Conservation (phyloP, 2,888 invertebrate genomes). For the Cantharis lateralis region DNA sequence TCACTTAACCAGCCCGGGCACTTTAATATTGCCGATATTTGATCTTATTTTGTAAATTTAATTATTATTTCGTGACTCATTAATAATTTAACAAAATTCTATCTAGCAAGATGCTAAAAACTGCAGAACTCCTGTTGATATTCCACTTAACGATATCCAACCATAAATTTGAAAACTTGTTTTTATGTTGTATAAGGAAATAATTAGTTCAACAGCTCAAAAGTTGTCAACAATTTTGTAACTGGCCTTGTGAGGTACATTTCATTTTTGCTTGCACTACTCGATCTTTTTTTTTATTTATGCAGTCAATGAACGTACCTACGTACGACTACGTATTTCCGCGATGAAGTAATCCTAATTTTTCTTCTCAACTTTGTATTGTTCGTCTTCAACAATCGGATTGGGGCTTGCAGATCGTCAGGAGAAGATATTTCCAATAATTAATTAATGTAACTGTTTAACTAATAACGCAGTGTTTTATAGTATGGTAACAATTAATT, state of each 20-base stretch:
- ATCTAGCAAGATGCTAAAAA: background rate
- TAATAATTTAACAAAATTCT: background rate
- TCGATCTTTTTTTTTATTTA: background rate
- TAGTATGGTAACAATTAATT: background rate
- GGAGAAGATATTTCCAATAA: background rate
- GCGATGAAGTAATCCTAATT: too few relatives aligned
- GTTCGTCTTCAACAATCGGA: background rate
- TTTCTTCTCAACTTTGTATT: background rate
- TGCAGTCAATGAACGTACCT: background rate
- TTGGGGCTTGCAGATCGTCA: background rate
- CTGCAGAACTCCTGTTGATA: background rate
- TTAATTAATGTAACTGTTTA: background rate
- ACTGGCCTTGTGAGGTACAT: background rate
- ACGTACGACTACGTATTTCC: background rate
- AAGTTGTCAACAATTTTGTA: background rate
- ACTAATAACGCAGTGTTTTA: background rate
- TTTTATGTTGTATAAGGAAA: background rate
- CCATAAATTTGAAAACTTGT: background rate
- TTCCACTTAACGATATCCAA: background rate
- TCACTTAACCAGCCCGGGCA: background rate
- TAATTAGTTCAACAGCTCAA: background rate
- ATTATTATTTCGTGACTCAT: background rate
- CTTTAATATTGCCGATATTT: background rate
- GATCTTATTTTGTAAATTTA: background rate
- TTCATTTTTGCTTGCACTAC: background rate